Conservation (phyloP, 2,113 vertebrate genomes). For the Solea solea region DNA sequence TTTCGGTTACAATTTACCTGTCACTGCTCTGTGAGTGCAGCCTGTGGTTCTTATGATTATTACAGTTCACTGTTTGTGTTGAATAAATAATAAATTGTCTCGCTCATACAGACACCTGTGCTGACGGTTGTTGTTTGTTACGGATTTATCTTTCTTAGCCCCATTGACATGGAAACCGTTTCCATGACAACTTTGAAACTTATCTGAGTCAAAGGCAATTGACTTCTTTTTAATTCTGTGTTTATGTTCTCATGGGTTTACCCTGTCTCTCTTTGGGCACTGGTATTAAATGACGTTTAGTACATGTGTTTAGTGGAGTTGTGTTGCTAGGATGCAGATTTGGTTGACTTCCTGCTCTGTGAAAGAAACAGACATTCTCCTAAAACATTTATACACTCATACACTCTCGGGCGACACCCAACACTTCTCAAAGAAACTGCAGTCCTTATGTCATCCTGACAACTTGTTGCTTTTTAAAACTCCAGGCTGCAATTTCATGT, state of each 20-base stretch:
- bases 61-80: constrained; percentile 62
- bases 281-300: neutral
- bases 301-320: neutral
- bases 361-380: neutral
- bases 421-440: constrained; percentile 17
- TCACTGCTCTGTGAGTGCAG: constrained; percentile 61
- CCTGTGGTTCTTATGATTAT: constrained; percentile 55
- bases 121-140: neutral
- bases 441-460: constrained; percentile 1
- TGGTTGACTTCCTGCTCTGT: neutral
- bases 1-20: constrained; percentile 45
- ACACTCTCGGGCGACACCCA: constrained; percentile 44
- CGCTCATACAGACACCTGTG: constrained; percentile 43
- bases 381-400: neutral
- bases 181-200: no score
- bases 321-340: neutral
- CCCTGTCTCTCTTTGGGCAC: neutral
- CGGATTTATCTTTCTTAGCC: neutral
- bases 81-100: constrained; percentile 67
- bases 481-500: neutral
- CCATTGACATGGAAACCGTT: constrained; percentile 7
- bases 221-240: no score
- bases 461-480: constrained; percentile 20
- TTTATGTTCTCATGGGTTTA: neutral
- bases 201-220: no score